phyloP scores from a whole-genome alignment of 1,140 invertebrate species.

The Ips nitidus region DNA sequence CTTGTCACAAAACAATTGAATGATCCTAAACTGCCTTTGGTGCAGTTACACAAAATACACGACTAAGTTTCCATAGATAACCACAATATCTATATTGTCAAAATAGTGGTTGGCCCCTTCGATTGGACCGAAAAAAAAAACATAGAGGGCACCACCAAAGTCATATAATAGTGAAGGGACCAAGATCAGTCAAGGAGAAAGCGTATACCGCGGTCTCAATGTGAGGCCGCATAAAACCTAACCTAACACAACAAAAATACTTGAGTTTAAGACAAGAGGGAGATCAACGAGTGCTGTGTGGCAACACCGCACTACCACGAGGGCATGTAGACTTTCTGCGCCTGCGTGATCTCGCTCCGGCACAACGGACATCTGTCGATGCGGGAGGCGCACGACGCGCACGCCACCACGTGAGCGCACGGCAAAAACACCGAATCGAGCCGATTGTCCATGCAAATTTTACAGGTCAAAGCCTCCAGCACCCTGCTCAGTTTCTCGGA shows the following conservation, averaged over 20 bases:
- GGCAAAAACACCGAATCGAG: slow-evolving; percentile 82
- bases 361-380: slow-evolving; percentile 78
- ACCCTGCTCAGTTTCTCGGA: slow-evolving; percentile 60
- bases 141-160: background rate
- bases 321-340: slow-evolving; percentile 72
- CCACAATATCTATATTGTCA: slow-evolving; percentile 30
- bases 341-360: slow-evolving; percentile 70
- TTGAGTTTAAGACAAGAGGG: background rate
- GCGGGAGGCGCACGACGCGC: slow-evolving; percentile 67
- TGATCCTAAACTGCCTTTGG: too few species aligned
- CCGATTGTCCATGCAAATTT: slow-evolving; percentile 79
- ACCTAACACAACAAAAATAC: background rate
- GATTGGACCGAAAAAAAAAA: background rate
- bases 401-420: slow-evolving; percentile 80
- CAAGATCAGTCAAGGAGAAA: slow-evolving; percentile 10
- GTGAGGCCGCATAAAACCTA: background rate
- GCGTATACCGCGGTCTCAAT: slow-evolving; percentile 7
- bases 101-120: slow-evolving; percentile 19
- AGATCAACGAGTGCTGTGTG: background rate
- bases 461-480: slow-evolving; percentile 73
- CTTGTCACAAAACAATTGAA: too few species aligned
- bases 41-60: too few species aligned
- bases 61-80: background rate
- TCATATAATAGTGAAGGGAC: slow-evolving; percentile 6
- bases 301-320: slow-evolving; percentile 20